Base-by-base conservation (phyloP, 2,888 invertebrate genomes). In the Luperina nickerlii region DNA sequence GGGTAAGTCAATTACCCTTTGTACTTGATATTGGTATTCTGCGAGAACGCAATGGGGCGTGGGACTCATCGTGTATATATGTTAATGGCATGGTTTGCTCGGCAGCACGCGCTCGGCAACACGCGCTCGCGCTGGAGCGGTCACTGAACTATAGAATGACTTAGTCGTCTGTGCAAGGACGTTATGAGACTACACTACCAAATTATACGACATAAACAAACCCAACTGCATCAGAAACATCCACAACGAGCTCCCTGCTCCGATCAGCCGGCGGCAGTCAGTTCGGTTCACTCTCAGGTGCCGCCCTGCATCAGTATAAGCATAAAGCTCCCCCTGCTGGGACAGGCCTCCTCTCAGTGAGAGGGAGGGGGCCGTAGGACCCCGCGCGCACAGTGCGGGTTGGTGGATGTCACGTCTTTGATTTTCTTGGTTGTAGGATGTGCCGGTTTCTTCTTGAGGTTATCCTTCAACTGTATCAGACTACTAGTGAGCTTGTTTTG, bases 1-100 rank as follows among this genome's bases (percentile, higher is more conserved):
- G 5, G 27, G 18, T n/a, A 51, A 51, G 24, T 76, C 1, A 54
- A 76, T 66, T n/a, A 32, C 69, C 69, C 83, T 69, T 83, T 81
- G 81, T 83, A 7, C 27, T 27, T 3, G 13, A 6, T n/a, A 70
- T 81, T 70, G 42, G 65, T 81, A 76, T 76, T 69, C 81, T 13
- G 1, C 15, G 24, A n/a, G 68, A 1, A 24, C 27, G 73, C 15
- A 6, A 0, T 24, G 65, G 42, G 65, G 42, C 0, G 57, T 45
- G 65, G 65, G n/a, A 76, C 57, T 66, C 60, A 76, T 76, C 1
- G 48, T 9, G 51, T 38, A 20, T 68, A 70, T 83, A 81, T 83
- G 81, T 9, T 70, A 81, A 83, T 76, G 13, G 7, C 2, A 8
- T 15, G n/a, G n/a, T n/a, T 27, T 51, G 9, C 38, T 7, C 32